Evolutionary conservation across 2,888 invertebrate genomes (phyloP), one percentile per base, ranked within the genome.

Genomic region (Mycalesis mineus): DNA sequence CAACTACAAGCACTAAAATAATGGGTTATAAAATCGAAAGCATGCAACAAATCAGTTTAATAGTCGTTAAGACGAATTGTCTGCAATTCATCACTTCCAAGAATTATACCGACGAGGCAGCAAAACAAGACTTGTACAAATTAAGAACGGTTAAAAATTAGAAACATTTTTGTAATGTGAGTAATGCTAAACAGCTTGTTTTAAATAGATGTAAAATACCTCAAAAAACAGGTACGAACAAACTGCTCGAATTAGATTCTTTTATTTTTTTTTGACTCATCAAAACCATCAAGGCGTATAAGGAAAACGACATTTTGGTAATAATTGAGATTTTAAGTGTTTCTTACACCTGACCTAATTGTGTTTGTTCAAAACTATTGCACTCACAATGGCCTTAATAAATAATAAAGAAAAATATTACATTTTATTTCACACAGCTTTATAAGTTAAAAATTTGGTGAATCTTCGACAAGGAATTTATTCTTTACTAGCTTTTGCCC

Each of bases 1-100:
- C 68, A 73, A 67, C 69, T 68, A 67, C 68, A 72, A 77, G 42
- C 42, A 44, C 42, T 52, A 52, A 57, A 71, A 78, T 76, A 77
- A 75, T 74, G 71, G 69, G 36, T 72, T 72, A 75, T 75, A 77
- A 75, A 78, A 80, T 73, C 67, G 78, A 82, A 78, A 82, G 80
- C 78, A 79, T 75, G 61, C 59, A 75, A 78, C 78, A 75, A 80
- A 82, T 78, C 73, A 73, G 67, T 72, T 57, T 73, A 74, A 74
- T 74, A 70, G 70, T 72, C 70, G 69, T 67, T 68, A 71, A 69
- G 60, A 70, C 74, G 67, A 48, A 65, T 64, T 69, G 70, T 67
- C 65, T 68, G 68, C 67, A 68, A 79, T 80, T 70, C 75, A 78
- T 82, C 80, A 78, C 64, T 53, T 68, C 70, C 65, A 33, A 47